Base-by-base conservation (phyloP, 2,113 vertebrate genomes). In the Paedocypris sp. region DNA sequence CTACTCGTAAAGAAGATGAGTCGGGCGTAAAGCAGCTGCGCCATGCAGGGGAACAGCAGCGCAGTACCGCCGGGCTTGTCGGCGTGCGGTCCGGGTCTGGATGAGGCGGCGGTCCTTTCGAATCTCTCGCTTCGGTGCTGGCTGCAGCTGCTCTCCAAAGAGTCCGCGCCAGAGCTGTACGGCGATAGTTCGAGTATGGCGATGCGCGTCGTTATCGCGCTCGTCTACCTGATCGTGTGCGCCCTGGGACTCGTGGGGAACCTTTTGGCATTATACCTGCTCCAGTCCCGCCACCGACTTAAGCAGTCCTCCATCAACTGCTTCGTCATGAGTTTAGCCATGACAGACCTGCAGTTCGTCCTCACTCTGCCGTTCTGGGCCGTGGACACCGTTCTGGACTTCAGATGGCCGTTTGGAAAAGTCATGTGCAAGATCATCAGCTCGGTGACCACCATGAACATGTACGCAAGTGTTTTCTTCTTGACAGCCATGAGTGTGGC, bases 341-440 rank as follows among this genome's bases (percentile, higher is more conserved):
- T 87, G 18, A 88, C 86, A 0, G 87, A 88, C 71, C 79, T 89
- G 56, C 87, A 89, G 71, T 89, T 88, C 1, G 84, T 88, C 3
- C 77, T 87, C 45, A 88, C 85, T 1, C 59, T 89, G 62, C 88
- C 87, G 1, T 89, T 89, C 73, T 88, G 87, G 87, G 87, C 86
- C 0, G 81, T 81, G 70, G 86, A 89, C 76, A 87, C 83, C 0
- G 68, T 75, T 38, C 65, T 88, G 73, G 88, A 87, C 69, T 88
- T 88, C 74, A 83, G 85, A 20, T 89, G 87, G 87, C 88, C 86
- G 3, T 89, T 89, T 3, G 88, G 88, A 8, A 49, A 75, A n/a
- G 46, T 82, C 58, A 87, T 88, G 86, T 88, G 88, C 49, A 88
- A 89, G 75, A 79, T 88, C 0, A 79, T 88, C 61, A 80, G 83